A percentile compares a stretch with the other conserved stretches of the same genome.
phyloP scores from a whole-genome alignment of 2,113 vertebrate species.

The Alces alces region DNA sequence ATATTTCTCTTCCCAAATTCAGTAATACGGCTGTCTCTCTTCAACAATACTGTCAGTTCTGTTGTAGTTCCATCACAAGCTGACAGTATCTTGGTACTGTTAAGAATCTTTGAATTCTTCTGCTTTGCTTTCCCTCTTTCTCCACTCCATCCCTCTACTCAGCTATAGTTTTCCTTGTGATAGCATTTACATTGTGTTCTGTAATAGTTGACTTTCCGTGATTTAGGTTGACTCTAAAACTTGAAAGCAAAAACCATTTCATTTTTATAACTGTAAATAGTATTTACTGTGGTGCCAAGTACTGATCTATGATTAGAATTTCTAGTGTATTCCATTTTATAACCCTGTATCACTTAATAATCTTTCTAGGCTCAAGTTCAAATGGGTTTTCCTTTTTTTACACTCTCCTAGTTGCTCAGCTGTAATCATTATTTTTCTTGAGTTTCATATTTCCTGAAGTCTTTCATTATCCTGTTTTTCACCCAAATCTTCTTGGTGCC shows the following conservation, averaged over 20 bases:
- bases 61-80: not conserved
- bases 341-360: not conserved
- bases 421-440: not conserved
- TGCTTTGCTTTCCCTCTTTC: not conserved
- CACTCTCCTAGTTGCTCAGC: not conserved
- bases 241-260: not conserved
- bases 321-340: not conserved
- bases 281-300: not conserved
- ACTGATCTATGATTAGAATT: not conserved
- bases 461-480: not conserved
- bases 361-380: not conserved
- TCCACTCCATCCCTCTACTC: not conserved
- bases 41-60: not conserved
- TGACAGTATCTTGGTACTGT: not conserved
- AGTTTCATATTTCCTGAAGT: conserved; percentile 16
- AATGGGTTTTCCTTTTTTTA: not conserved
- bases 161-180: not conserved
- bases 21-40: not conserved
- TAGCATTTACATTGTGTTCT: not conserved
- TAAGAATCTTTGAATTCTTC: conserved; percentile 6
- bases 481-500: not conserved
- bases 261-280: not conserved
- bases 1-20: not conserved
- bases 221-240: conserved; percentile 25
- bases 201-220: not conserved